Percentiles rank a stretch among this genome's conserved stretches.
Evolutionary conservation across 2,888 invertebrate species (phyloP).

Genomic region (Hirtodrosophila trivittata): DNA sequence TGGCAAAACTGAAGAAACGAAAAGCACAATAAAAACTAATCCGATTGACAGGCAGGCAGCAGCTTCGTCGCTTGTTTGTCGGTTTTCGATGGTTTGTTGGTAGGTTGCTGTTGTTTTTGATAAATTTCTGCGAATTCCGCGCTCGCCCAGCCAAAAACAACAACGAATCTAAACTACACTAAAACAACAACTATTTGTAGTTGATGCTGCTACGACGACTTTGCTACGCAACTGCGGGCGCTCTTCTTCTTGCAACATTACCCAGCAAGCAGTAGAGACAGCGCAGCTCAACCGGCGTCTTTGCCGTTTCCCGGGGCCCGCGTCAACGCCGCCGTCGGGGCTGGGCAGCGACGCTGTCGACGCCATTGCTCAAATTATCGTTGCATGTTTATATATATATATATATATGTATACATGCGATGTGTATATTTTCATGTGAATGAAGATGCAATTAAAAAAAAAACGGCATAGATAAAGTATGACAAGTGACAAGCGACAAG

Average conservation of each 20-base stretch:
- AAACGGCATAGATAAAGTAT: conserved; percentile 3
- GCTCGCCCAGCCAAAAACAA: conserved; percentile 71
- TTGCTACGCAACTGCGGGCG: conserved; percentile 50
- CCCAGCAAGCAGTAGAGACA: conserved; percentile 35
- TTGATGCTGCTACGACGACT: conserved; percentile 47
- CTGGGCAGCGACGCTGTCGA: conserved; percentile 52
- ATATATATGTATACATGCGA: background rate
- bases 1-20: conserved; percentile 60
- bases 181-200: conserved; percentile 71
- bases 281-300: conserved; percentile 68
- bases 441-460: conserved; percentile 35
- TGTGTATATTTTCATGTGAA: conserved; percentile 21
- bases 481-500: conserved; percentile 1
- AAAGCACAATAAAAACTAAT: conserved; percentile 73
- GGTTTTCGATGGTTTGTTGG: conserved; percentile 43
- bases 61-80: conserved; percentile 51
- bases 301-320: conserved; percentile 66
- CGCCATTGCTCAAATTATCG: conserved; percentile 66
- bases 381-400: conserved; percentile 28
- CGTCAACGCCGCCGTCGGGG: conserved; percentile 31
- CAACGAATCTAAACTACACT: conserved; percentile 71
- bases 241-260: conserved; percentile 55
- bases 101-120: conserved; percentile 51
- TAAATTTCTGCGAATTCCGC: conserved; percentile 73
- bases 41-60: conserved; percentile 67